Base-by-base conservation (phyloP, 2,888 invertebrate species). In the Nomada lathburiana region DNA sequence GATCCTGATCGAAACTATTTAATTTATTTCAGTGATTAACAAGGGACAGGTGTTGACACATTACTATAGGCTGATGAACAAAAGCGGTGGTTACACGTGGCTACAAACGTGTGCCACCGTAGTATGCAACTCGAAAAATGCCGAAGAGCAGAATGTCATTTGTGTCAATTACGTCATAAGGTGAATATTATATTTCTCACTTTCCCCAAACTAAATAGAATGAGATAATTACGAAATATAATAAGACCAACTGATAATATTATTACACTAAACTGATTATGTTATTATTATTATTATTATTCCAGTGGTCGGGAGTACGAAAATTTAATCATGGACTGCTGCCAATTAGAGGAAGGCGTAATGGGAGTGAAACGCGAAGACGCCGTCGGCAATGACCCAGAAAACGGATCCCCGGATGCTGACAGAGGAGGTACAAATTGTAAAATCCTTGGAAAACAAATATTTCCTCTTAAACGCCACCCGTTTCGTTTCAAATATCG, bases 111-210 rank as follows among this genome's bases (percentile, higher is more conserved):
- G 99, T 94, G 99, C 99, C 80, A 99, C 99, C 0, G 98, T 99
- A 60, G 98, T 99, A 76, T 98, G 98, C 94, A 98, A 97, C 92
- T 97, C 98, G 71, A 99, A 99, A 94, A 98, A 98, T 92, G 97
- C 98, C 9, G 99, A 99, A 85, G 99, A 99, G 93, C 98, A 99
- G 94, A 99, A 98, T 93, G 98, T 99, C 90, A 98, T 99, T 87
- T 98, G 98, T 93, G 98, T 99, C 91, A 98, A 99, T 95, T 99
- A 99, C 94, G 98, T 99, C 85, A 97, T 99, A 92, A 98, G 98
- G 98, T 98, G 94, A 94, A 79, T 65, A 65, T 2, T 2, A 50
- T 2, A 9, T n/a, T 42, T n/a, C 18, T 7, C 23, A 16, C 47
- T 69, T 9, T n/a, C 47, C 13, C 47, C 13, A 1, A 13, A 47